Conservation (phyloP, 2,113 vertebrate species). For the Ibidorhyncha struthersii region DNA sequence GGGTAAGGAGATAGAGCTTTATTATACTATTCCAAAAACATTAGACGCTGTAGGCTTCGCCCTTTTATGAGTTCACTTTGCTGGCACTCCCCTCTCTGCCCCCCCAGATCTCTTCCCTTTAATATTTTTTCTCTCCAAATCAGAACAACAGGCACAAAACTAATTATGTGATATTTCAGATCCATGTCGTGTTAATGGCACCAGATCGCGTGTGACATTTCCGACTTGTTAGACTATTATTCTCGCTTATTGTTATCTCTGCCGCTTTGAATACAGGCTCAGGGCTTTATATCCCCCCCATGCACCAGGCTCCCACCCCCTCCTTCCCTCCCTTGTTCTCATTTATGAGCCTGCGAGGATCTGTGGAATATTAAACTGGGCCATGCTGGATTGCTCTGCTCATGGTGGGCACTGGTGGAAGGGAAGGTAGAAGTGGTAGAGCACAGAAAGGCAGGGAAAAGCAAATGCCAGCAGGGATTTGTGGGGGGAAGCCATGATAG, state of each 20-base stretch:
- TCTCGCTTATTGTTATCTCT: conserved; percentile 77
- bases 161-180: conserved; percentile 81
- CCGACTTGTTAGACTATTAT: conserved; percentile 76
- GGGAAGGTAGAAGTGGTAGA: background rate
- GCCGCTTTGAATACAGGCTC: conserved; percentile 55
- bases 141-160: conserved; percentile 75
- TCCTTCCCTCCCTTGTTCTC: conserved; percentile 37
- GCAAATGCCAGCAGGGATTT: background rate
- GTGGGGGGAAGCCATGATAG: background rate
- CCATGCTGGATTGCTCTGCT: background rate
- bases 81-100: conserved; percentile 19
- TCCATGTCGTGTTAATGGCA: conserved; percentile 77
- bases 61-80: conserved; percentile 58
- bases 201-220: conserved; percentile 73
- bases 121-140: conserved; percentile 67
- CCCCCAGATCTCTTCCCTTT: conserved; percentile 41
- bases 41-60: conserved; percentile 37
- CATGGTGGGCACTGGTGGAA: background rate
- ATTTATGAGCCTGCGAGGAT: conserved; percentile 34
- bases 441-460: background rate
- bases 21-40: conserved; percentile 68
- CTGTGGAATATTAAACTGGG: conserved; percentile 51
- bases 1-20: conserved; percentile 68
- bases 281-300: conserved; percentile 39
- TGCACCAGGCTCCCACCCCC: conserved; percentile 14